Base-by-base conservation (phyloP, 1,140 invertebrate genomes). In the Euwallacea similis region DNA sequence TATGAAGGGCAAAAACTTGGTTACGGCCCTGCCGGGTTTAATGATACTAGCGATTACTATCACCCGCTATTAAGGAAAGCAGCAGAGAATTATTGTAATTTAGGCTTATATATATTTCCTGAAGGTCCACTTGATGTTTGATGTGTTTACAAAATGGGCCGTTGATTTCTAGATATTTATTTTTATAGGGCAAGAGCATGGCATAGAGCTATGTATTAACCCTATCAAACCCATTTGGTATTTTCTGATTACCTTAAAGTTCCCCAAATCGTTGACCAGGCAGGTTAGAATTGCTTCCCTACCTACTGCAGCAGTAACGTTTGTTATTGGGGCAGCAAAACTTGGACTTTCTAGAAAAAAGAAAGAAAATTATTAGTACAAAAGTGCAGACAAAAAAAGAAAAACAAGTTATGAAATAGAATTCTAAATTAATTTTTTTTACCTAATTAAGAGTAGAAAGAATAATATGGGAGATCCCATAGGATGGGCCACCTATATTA, bases 251-350 rank as follows among this genome's bases (percentile, higher is more conserved):
- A 92, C 91, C 86, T 92, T 92, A 78, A 88, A 93, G 42, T 86
- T 87, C 71, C 89, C 88, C 76, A 93, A 81, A 79, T 91, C 89
- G 77, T 91, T 88, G 11, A 93, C 90, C 33, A 88, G 84, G 75
- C 91, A 93, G 8, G 88, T 87, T 50, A 93, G 83, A 33, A 89
- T 84, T 7, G 90, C 90, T 77, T 93, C 91, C 43, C 91, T 83
- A 13, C 91, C 89, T 6, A 91, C 85, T 0, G 90, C 85, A 9
- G 90, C 87, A 0, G 91, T 93, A 11, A 91, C 87, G 79, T 93
- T 93, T 21, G 86, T 86, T 53, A 92, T 86, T 0, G 88, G 86
- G 50, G 89, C 89, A 8, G 87, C 88, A 79, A 93, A 93, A 71
- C 88, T 86, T 7, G 91, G 91, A 72, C 87, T 82, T 84, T 90